These are phyloP conservation scores for Mareca penelope DNA, from an alignment of 2,797 vertebrate species.

Conservation along the genomic window DNA sequence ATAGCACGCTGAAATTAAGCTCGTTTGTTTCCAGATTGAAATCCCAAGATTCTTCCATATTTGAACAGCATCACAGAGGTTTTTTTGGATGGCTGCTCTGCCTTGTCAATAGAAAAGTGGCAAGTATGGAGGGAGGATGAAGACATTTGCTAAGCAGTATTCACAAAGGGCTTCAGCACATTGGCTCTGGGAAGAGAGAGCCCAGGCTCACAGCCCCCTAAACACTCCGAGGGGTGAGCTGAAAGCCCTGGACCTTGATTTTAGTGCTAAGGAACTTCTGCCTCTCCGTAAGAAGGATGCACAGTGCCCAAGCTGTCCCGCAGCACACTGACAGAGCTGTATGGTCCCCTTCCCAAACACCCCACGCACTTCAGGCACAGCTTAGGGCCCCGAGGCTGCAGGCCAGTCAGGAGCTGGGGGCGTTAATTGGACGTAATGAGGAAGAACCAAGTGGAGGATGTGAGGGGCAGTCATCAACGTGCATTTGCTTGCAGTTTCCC, in stretches of 20 bases:
- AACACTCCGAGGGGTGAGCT: not conserved
- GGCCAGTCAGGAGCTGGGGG: not conserved
- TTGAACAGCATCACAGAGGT: conserved; percentile 27
- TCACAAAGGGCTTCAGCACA: not conserved
- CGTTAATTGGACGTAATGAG: not conserved
- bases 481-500: not conserved
- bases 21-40: conserved; percentile 41
- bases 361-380: fast-evolving
- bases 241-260: not conserved
- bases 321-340: fast-evolving
- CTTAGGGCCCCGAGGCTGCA: not conserved
- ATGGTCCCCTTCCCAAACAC: not conserved
- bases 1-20: conserved; percentile 36
- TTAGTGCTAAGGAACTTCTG: not conserved
- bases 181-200: not conserved
- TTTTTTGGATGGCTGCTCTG: conserved; percentile 46
- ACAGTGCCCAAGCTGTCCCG: not conserved
- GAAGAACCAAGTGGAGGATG: not conserved
- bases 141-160: conserved; percentile 15
- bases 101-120: conserved; percentile 1
- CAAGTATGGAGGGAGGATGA: not conserved
- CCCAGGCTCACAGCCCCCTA: conserved; percentile 18
- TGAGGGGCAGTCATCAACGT: not conserved
- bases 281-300: not conserved
- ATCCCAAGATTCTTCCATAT: conserved; percentile 26